Conservation (phyloP, 64 coral and sea anemone species). For the Orbicella faveolata region DNA sequence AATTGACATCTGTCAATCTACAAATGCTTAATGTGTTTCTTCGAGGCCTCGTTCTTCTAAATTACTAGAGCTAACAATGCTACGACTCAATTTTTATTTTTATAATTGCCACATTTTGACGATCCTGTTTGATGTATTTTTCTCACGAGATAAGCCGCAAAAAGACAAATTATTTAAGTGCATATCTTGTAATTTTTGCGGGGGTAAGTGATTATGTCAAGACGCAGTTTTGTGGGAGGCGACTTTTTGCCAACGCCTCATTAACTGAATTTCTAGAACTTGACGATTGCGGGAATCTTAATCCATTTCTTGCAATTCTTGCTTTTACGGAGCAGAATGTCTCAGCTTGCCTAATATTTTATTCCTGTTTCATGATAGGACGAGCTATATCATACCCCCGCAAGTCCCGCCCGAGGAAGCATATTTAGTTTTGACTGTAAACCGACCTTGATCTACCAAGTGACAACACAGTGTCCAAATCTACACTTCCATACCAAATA, state of each 20-base stretch:
- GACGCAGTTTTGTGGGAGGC: background rate
- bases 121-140: background rate
- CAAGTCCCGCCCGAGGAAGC: constrained; percentile 1
- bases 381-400: background rate
- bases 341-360: background rate
- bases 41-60: background rate
- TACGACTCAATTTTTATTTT: background rate
- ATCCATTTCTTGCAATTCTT: background rate
- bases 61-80: background rate
- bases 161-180: constrained; percentile 15
- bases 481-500: background rate
- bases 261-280: background rate
- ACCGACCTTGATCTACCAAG: constrained; percentile 1
- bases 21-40: background rate
- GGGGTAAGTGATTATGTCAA: background rate
- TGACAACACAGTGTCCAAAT: background rate
- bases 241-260: background rate
- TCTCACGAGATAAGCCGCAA: background rate
- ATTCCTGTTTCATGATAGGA: background rate
- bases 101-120: background rate
- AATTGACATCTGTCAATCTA: background rate
- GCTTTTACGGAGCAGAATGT: background rate
- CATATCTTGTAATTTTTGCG: constrained; percentile 4
- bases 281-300: background rate
- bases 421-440: background rate